Evolutionary conservation across 2,888 invertebrate species (phyloP).

Genomic region (Coenonympha arcania): DNA sequence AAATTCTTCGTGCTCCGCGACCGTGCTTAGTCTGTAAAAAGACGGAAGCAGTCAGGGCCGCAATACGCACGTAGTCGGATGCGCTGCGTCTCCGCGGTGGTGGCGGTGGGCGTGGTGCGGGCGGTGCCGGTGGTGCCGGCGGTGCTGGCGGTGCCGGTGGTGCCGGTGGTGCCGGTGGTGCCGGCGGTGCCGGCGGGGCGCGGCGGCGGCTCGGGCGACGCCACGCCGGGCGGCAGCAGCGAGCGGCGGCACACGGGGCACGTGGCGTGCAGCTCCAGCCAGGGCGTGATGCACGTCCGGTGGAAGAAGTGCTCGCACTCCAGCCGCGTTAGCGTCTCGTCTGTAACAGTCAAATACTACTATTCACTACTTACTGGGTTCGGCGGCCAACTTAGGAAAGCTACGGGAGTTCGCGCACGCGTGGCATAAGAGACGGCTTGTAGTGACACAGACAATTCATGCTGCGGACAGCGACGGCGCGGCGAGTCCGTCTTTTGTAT

Average conservation of each 20-base stretch:
- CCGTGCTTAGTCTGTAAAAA: no score
- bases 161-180: constrained; percentile 9
- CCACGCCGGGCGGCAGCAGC: constrained; percentile 37
- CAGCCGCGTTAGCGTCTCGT: constrained; percentile 84
- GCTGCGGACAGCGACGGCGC: no score
- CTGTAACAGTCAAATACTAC: no score
- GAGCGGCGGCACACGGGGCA: constrained; percentile 92
- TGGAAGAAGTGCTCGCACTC: constrained; percentile 94
- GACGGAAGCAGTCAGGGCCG: no score
- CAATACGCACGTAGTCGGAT: constrained; percentile 5
- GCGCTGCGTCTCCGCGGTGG: neutral
- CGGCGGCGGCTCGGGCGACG: constrained; percentile 22
- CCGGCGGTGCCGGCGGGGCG: constrained; percentile 18
- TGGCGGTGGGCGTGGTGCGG: no score
- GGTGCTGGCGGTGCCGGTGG: neutral
- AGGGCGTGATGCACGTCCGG: constrained; percentile 92
- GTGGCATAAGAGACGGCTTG: no score
- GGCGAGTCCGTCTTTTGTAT: no score
- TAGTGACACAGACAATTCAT: no score
- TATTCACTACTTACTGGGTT: no score
- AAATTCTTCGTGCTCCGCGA: no score
- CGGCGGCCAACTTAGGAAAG: no score
- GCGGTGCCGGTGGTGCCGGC: neutral
- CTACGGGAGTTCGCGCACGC: no score
- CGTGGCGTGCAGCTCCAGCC: constrained; percentile 96